Evolutionary conservation across 2,888 invertebrate species (phyloP), one percentile per base, ranked within the genome.

Genomic region (Thymelicus acteon): DNA sequence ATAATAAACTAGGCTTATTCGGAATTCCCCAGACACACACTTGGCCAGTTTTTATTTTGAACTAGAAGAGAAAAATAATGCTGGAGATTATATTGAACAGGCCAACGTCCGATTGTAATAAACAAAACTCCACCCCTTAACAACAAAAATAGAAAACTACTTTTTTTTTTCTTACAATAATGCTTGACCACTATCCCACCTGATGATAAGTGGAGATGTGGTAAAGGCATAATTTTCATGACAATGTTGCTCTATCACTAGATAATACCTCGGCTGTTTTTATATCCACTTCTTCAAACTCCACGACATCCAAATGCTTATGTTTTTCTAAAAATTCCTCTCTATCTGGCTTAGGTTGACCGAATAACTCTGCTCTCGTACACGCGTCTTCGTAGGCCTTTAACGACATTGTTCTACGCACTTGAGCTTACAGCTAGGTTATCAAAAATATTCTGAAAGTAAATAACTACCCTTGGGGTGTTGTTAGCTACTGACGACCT

Each of bases 361-460:
- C 97, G 75, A 97, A 94, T 64, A 97, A 88, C 84, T 97, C 97
- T 0, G 97, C 97, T 72, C 97, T 93, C 87, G 96, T 96, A 80
- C 97, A 97, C 72, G 97, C 97, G 84, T 96, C 95, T 86, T 96
- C 95, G 80, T 97, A 97, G 15, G 96, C 95, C 75, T 95, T 95
- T 82, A 96, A 94, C 15, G 95, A 93, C 95, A 95, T 95, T 79
- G 76, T 85, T 65, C 52, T 54, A 70, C 67, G 6, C 48, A 39
- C 13, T 44, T 52, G 19, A 61, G 13, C 5, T 48, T 60, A 40
- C 10, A 69, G 13, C 57, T 57, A 58, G 47, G 63, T 3, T 12
- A 37, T 48, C 13, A 39, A 48, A 69, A 57, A 58, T 69, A 63
- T 39, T 63, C 48, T 69, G 63, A 58, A 63, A 12, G 49, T 52